Conservation (phyloP, 2,113 vertebrate genomes). For the Parus major region DNA sequence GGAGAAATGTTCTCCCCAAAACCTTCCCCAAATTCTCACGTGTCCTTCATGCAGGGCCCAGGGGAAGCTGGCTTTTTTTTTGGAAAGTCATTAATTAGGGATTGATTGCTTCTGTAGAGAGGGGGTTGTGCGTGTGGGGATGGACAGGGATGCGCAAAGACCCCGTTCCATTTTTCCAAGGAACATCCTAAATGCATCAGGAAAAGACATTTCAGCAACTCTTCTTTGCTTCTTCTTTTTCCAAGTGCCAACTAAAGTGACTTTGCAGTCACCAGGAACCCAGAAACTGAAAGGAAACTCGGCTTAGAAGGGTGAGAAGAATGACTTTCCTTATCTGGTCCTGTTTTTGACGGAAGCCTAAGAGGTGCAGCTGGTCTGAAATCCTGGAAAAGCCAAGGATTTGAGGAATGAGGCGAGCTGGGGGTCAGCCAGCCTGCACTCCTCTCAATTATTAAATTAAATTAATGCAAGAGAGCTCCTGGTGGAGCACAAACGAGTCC, state of each 20-base stretch:
- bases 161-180: not conserved
- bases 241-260: not conserved
- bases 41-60: not conserved
- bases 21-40: not conserved
- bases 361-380: not conserved
- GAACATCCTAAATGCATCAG: not conserved
- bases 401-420: not conserved
- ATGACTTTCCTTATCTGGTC: not conserved
- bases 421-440: not conserved
- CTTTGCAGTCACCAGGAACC: not conserved
- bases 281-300: not conserved
- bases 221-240: not conserved
- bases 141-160: not conserved
- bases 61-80: not conserved
- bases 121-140: not conserved
- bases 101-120: not conserved
- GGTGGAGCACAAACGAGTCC: not conserved
- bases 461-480: not conserved
- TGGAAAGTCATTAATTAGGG: rapidly evolving
- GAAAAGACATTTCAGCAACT: not conserved
- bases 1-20: not conserved
- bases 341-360: not conserved
- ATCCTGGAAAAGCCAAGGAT: not conserved
- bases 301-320: not conserved
- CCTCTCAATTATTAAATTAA: not conserved